Conservation (phyloP, 1,140 invertebrate genomes). For the Lasaia peninsularis region DNA sequence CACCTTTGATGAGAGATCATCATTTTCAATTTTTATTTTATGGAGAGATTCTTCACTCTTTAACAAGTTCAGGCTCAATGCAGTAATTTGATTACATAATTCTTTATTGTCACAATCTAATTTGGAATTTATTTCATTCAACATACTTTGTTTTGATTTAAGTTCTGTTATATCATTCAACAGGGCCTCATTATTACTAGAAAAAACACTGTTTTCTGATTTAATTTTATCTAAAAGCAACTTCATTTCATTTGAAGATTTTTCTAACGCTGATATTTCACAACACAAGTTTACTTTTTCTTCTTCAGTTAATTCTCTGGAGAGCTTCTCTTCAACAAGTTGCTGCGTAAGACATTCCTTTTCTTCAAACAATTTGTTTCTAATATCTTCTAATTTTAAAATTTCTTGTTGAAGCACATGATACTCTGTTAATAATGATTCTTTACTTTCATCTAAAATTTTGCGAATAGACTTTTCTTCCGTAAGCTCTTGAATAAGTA, state of each 20-base stretch:
- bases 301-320: constrained; percentile 27
- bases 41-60: constrained; percentile 1
- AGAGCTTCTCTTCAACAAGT: constrained; percentile 32
- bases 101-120: constrained; percentile 2
- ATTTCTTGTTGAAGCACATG: constrained; percentile 24
- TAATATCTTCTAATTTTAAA: constrained; percentile 15
- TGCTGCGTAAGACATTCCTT: constrained; percentile 39
- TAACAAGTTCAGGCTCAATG: neutral
- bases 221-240: constrained; percentile 7
- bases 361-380: constrained; percentile 25
- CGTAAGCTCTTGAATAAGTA: constrained; percentile 31
- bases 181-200: constrained; percentile 5
- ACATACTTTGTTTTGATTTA: neutral
- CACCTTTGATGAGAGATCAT: constrained; percentile 24
- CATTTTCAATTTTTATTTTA: constrained; percentile 27
- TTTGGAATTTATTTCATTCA: neutral
- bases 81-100: neutral
- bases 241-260: neutral
- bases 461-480: constrained; percentile 31
- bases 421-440: constrained; percentile 23
- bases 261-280: neutral
- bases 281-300: constrained; percentile 23
- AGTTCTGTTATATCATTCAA: constrained; percentile 29
- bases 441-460: constrained; percentile 31
- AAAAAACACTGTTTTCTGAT: constrained; percentile 15